Conservation (phyloP, 2,113 vertebrate species). For the Manacus vitellinus region DNA sequence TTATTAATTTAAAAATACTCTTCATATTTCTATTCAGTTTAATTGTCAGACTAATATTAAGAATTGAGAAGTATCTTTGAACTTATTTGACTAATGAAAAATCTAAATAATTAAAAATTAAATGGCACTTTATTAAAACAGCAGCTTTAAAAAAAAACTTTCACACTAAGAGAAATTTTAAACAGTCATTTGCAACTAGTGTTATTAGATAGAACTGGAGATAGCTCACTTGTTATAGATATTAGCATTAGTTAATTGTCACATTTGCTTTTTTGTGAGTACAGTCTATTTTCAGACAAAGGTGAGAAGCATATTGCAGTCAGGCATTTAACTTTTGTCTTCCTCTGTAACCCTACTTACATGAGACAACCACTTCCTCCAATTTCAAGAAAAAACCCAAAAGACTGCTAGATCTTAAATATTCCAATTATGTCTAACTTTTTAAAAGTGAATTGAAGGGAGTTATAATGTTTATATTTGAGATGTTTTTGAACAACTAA, state of each 20-base stretch:
- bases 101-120: background rate
- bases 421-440: background rate
- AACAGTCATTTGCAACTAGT: background rate
- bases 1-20: background rate
- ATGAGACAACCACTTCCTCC: background rate
- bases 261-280: background rate
- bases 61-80: background rate
- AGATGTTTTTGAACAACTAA: background rate
- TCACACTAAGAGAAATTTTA: background rate
- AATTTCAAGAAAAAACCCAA: background rate
- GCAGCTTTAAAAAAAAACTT: background rate
- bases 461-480: background rate
- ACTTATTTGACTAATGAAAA: background rate
- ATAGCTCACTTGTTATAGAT: background rate
- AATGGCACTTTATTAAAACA: background rate
- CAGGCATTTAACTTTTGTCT: background rate
- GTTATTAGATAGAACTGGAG: background rate
- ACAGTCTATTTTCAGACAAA: background rate
- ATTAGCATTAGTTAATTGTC: background rate
- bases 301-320: background rate
- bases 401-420: background rate
- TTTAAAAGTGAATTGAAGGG: background rate
- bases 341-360: background rate
- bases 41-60: background rate
- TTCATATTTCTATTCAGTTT: background rate